Evolutionary conservation across 1,140 invertebrate genomes (phyloP).

Genomic region (Drosophila nannoptera): DNA sequence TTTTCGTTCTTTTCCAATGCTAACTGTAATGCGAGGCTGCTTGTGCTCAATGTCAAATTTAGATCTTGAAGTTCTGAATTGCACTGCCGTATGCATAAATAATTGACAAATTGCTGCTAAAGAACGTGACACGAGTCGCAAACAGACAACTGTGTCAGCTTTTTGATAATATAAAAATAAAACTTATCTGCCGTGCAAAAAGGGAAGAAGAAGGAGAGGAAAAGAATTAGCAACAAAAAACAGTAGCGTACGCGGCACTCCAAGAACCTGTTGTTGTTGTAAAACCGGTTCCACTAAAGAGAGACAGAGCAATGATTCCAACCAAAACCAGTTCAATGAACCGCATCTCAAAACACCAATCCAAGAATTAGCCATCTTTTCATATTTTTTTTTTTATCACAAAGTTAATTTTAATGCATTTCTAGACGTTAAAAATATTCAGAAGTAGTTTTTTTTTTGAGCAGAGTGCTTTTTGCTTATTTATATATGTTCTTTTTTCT

Average conservation of each 20-base stretch:
- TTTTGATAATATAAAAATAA: conserved; percentile 10
- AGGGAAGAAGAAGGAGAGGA: conserved; percentile 5
- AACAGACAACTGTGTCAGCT: conserved; percentile 34
- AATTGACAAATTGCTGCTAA: conserved; percentile 44
- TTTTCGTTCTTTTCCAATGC: too few species aligned
- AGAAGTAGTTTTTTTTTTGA: conserved; percentile 39
- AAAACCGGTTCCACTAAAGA: conserved; percentile 53
- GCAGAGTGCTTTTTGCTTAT: conserved; percentile 38
- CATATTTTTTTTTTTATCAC: conserved; percentile 43
- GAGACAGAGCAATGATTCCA: conserved; percentile 22
- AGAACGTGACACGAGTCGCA: conserved; percentile 35
- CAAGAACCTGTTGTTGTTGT: conserved; percentile 29
- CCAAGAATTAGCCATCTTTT: conserved; percentile 27
- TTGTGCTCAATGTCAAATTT: background rate
- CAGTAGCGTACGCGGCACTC: conserved; percentile 8
- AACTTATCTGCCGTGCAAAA: conserved; percentile 10
- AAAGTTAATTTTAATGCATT: conserved; percentile 42
- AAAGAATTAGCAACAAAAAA: conserved; percentile 35
- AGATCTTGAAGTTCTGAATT: background rate
- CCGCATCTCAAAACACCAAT: conserved; percentile 23
- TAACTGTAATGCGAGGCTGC: conserved; percentile 5
- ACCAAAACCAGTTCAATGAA: conserved; percentile 66
- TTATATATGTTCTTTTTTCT: conserved; percentile 20
- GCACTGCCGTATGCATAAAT: conserved; percentile 19
- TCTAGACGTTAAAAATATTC: conserved; percentile 36